phyloP scores from a whole-genome alignment of 2,113 vertebrate species.

The Toxostoma redivivum region DNA sequence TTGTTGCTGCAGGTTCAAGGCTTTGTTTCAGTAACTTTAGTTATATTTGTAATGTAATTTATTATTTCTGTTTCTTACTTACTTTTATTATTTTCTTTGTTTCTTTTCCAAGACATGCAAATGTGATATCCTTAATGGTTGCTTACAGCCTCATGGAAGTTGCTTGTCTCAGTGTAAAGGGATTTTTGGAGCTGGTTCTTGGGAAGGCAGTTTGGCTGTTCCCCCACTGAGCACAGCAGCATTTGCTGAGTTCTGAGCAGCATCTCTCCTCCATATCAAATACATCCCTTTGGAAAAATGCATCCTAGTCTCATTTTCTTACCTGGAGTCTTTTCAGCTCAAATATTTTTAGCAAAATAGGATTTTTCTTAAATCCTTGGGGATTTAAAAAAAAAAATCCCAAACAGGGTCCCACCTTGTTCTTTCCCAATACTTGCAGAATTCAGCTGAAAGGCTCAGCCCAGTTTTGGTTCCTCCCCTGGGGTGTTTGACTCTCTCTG shows the following conservation, averaged over 20 bases:
- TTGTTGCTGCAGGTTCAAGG: fast-evolving
- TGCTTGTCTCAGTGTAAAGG: neutral
- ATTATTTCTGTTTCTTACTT: neutral
- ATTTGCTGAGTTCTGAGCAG: neutral
- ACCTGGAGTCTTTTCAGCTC: neutral
- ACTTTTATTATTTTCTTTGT: neutral
- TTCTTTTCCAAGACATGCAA: neutral
- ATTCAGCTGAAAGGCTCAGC: neutral
- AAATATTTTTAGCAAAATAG: neutral
- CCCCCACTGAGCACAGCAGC: neutral
- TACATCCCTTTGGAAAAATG: neutral
- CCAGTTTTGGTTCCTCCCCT: neutral
- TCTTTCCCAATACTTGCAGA: neutral
- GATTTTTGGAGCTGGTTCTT: neutral
- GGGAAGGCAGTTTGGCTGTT: neutral
- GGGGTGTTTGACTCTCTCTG: fast-evolving
- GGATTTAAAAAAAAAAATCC: neutral
- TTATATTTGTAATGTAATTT: neutral
- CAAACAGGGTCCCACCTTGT: fast-evolving
- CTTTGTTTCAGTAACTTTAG: neutral
- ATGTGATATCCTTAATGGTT: neutral
- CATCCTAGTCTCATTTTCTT: neutral
- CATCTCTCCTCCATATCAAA: neutral
- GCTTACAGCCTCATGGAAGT: neutral
- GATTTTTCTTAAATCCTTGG: neutral